Evolutionary conservation across 2,888 invertebrate species (phyloP).

Genomic region (Carpatolechia fugitivella): DNA sequence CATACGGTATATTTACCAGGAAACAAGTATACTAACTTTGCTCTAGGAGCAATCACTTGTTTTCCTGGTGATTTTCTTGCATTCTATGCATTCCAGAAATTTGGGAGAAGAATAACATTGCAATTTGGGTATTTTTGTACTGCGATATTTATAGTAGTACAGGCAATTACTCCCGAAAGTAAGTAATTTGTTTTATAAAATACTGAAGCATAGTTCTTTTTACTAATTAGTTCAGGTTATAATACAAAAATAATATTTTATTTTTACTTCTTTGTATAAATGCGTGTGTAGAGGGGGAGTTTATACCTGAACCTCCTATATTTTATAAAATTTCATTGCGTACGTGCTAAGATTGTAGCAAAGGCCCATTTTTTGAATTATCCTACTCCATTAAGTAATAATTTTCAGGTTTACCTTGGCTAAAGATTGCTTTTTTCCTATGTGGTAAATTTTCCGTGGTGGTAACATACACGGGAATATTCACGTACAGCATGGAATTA

Average conservation of each 20-base stretch:
- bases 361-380: no score
- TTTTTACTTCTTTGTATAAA: no score
- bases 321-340: no score
- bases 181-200: no score
- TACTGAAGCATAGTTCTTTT: no score
- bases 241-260: no score
- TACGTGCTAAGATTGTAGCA: no score
- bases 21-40: slow-evolving; percentile 60
- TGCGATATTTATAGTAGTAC: slow-evolving; percentile 52
- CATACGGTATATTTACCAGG: slow-evolving; percentile 58
- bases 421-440: slow-evolving; percentile 51
- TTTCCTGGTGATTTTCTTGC: slow-evolving; percentile 61
- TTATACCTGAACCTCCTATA: no score
- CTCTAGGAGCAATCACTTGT: slow-evolving; percentile 48
- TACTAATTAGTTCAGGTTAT: no score
- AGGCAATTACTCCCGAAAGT: slow-evolving; percentile 48
- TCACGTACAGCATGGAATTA: slow-evolving; percentile 49
- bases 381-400: no score
- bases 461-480: slow-evolving; percentile 58
- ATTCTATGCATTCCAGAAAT: slow-evolving; percentile 47
- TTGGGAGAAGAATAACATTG: slow-evolving; percentile 52
- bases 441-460: slow-evolving; percentile 55
- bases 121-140: slow-evolving; percentile 52
- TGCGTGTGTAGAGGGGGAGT: no score
- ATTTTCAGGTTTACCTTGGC: slow-evolving; percentile 53